These are phyloP conservation scores for Chalcosyrphus nemorum DNA, from an alignment of 2,888 invertebrate genomes.

Conservation along the genomic window DNA sequence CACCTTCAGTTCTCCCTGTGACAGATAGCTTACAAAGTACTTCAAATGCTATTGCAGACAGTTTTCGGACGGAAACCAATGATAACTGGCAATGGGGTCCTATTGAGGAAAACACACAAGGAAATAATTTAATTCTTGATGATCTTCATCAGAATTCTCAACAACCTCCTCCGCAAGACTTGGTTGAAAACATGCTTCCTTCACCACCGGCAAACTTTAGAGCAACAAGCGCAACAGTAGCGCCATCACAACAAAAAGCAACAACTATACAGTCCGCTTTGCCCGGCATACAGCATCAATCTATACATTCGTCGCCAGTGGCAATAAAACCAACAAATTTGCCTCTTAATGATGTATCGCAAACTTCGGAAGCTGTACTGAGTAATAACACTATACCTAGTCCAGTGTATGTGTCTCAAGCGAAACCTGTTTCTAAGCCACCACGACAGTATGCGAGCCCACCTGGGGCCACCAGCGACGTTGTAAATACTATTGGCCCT, in stretches of 20 bases:
- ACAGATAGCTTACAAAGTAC: conserved; percentile 44
- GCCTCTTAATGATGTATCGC: conserved; percentile 62
- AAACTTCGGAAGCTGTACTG: conserved; percentile 47
- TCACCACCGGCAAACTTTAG: conserved; percentile 23
- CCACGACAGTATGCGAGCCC: conserved; percentile 76
- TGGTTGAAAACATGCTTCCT: conserved; percentile 7
- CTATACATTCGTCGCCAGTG: conserved; percentile 79
- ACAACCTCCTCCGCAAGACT: conserved; percentile 76
- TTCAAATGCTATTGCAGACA: conserved; percentile 83
- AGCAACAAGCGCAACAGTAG: conserved; percentile 17
- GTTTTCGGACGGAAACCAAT: conserved; percentile 83
- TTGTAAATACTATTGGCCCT: conserved; percentile 20
- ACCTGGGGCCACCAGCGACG: conserved; percentile 59
- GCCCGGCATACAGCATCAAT: conserved; percentile 26
- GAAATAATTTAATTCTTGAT: conserved; percentile 62
- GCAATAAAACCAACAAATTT: conserved; percentile 82
- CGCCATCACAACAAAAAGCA: conserved; percentile 71
- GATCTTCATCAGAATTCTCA: conserved; percentile 84
- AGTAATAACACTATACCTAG: conserved; percentile 74
- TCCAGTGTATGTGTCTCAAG: conserved; percentile 77
- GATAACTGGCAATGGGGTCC: conserved; percentile 86
- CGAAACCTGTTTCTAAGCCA: conserved; percentile 77
- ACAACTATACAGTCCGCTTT: conserved; percentile 64
- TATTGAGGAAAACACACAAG: conserved; percentile 81
- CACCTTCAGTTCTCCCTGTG: conserved; percentile 27